Percentiles rank a stretch among this genome's conserved stretches.
These are phyloP conservation scores for Axea sp. DNA, from an alignment of 2,888 invertebrate species.

Conservation along the genomic window DNA sequence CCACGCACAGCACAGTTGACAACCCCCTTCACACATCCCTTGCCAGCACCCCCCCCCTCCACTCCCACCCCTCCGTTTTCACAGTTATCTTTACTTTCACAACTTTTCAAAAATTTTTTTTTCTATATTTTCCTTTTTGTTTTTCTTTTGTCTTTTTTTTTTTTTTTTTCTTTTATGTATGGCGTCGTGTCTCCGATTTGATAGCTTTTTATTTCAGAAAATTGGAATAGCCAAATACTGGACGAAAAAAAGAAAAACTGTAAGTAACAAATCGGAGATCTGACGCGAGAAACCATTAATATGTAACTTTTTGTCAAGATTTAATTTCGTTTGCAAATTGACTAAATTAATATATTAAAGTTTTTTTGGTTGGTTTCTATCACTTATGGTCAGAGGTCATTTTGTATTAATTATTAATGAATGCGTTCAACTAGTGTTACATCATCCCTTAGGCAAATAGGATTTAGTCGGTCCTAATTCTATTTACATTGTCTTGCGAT, in stretches of 20 bases:
- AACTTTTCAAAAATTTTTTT: too few relatives aligned
- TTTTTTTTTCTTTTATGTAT: conserved; percentile 63
- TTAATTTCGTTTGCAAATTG: conserved; percentile 62
- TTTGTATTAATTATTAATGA: conserved; percentile 73
- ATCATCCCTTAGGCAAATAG: conserved; percentile 72
- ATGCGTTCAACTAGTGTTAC: conserved; percentile 74
- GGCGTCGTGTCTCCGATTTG: conserved; percentile 30
- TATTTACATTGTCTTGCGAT: conserved; percentile 79
- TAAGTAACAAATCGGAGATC: conserved; percentile 47
- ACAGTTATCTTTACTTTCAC: too few relatives aligned
- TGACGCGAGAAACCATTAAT: conserved; percentile 33
- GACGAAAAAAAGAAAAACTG: background rate
- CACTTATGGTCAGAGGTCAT: conserved; percentile 74
- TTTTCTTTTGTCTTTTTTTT: conserved; percentile 9
- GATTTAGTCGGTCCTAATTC: conserved; percentile 74
- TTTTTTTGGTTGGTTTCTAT: conserved; percentile 70
- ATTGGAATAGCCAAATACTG: background rate
- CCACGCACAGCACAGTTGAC: too few relatives aligned
- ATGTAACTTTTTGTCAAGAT: conserved; percentile 14
- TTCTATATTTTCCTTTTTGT: conserved; percentile 18
- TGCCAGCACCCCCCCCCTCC: too few relatives aligned
- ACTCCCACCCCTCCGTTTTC: too few relatives aligned
- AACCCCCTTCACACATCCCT: too few relatives aligned
- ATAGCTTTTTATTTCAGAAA: background rate
- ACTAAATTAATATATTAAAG: conserved; percentile 67